Conservation (phyloP, 1,140 invertebrate genomes). For the Palaemon carinicauda region DNA sequence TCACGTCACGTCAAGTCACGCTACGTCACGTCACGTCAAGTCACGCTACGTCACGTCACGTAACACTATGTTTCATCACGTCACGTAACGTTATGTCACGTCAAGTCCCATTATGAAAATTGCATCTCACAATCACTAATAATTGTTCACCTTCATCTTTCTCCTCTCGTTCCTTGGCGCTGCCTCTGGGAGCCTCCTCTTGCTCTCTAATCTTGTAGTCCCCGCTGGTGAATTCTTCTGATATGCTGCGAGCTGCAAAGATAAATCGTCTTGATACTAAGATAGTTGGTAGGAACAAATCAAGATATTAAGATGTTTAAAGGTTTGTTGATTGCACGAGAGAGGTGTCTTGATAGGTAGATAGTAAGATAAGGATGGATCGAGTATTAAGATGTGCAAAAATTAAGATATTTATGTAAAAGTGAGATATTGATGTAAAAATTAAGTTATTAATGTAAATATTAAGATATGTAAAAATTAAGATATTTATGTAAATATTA, state of each 20-base stretch:
- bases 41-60: too few relatives aligned
- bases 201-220: constrained; percentile 66
- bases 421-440: not conserved
- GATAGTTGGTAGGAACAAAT: not conserved
- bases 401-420: too few relatives aligned
- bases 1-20: too few relatives aligned
- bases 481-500: too few relatives aligned
- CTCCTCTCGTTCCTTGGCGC: constrained; percentile 62
- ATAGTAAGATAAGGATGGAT: too few relatives aligned
- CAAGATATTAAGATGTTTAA: not conserved
- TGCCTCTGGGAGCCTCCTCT: constrained; percentile 60
- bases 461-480: too few relatives aligned
- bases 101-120: not conserved
- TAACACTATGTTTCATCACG: too few relatives aligned
- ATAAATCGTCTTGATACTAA: not conserved
- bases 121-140: not conserved
- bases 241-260: constrained; percentile 29
- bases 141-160: constrained; percentile 75
- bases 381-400: too few relatives aligned
- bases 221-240: constrained; percentile 84
- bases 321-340: too few relatives aligned
- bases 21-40: too few relatives aligned
- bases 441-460: not conserved
- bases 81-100: too few relatives aligned
- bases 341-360: too few relatives aligned